Percentiles rank a stretch among this genome's conserved stretches.
Evolutionary conservation across 2,113 vertebrate species (phyloP).

Genomic region (Gorsachius goisagi): DNA sequence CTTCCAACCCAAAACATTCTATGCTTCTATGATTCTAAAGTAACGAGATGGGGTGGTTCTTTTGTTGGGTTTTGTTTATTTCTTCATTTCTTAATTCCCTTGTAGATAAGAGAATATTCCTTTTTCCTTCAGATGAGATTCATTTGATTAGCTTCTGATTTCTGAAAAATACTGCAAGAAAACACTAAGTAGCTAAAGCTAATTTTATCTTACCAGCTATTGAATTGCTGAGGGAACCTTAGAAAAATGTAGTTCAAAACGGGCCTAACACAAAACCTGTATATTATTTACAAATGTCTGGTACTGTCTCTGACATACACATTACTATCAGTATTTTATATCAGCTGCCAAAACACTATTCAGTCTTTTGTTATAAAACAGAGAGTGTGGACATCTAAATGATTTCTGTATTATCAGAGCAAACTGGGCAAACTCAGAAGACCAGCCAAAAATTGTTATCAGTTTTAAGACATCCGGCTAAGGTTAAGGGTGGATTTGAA

Average conservation of each 20-base stretch:
- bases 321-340: not conserved
- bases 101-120: too few relatives aligned
- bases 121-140: not conserved
- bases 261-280: not conserved
- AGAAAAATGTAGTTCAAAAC: not conserved
- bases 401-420: not conserved
- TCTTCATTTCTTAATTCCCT: not conserved
- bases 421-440: not conserved
- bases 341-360: not conserved
- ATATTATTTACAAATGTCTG: not conserved
- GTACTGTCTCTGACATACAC: not conserved
- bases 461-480: not conserved
- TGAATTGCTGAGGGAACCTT: not conserved
- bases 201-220: not conserved
- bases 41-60: rapidly evolving
- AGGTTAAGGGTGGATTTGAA: not conserved
- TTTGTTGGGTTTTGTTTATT: not conserved
- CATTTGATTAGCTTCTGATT: not conserved
- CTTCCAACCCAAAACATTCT: too few relatives aligned
- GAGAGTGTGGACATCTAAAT: not conserved
- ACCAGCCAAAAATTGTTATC: not conserved
- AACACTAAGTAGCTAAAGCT: not conserved
- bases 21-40: not conserved
- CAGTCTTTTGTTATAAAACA: not conserved
- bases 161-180: not conserved